Base-by-base conservation (phyloP, 2,797 vertebrate species). In the Rhodeus uyekii region DNA sequence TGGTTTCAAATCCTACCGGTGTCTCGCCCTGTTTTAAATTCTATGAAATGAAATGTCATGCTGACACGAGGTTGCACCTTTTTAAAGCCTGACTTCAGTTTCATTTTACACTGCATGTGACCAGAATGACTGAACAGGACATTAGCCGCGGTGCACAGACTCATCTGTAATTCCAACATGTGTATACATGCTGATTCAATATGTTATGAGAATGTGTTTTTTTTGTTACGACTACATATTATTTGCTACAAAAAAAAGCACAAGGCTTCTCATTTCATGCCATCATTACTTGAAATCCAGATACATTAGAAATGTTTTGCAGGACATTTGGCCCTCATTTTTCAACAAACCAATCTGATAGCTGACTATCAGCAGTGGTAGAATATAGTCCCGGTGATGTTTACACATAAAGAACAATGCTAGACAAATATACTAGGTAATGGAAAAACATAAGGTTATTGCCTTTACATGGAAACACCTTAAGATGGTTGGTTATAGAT, bases 51-150 rank as follows among this genome's bases (percentile, higher is more conserved):
- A 84, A 82, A 76, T 34, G 61, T 74, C 76, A 79, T 75, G 22
- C 58, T 6, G 6, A 46, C 71, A 39, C 3, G 9, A 76, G 27
- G 58, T 61, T 55, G 42, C 65, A n/a, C 48, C 71, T 69, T 76
- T 38, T 78, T 34, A 50, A 75, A 68, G 63, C 68, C 42, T 18
- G n/a, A 60, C 63, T 58, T 71, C 60, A 19, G 69, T 82, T 82
- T 83, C 36, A 84, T 80, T 85, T 85, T 80, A 79, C 67, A 80
- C 72, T 80, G 82, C 18, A 76, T 71, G 73, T 77, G 65, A 53
- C 39, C 32, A 55, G n/a, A 68, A 78, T 80, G 63, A 65, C 12
- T 19, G 16, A 32, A 36, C 76, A 53, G 32, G 50, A 75, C 24
- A 1, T 64, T 44, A 50, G 64, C 36, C 12, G 50, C 19, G 2